These are phyloP conservation scores for Empidonax traillii DNA, from an alignment of 2,113 vertebrate genomes.

Conservation along the genomic window DNA sequence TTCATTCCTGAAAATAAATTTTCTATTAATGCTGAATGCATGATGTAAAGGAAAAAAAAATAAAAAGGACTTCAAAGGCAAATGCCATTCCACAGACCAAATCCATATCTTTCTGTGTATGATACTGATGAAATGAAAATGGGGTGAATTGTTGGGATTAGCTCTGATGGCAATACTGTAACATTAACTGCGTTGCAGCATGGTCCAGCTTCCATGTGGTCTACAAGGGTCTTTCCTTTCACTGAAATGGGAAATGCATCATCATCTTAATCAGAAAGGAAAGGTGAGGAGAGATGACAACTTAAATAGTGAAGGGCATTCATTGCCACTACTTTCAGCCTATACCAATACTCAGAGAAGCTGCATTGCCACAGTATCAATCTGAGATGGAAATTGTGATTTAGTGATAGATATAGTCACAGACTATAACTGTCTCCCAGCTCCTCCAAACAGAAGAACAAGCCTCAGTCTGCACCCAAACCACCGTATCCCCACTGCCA, in stretches of 20 bases:
- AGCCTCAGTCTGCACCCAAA: background rate
- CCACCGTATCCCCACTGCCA: background rate
- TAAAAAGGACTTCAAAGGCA: constrained; percentile 3
- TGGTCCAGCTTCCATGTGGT: background rate
- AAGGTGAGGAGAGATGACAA: background rate
- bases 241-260: background rate
- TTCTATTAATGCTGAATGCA: constrained; percentile 10
- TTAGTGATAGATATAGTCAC: background rate
- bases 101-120: background rate
- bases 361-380: background rate
- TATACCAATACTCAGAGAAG: background rate
- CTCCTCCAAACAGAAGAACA: background rate
- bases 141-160: constrained; percentile 18
- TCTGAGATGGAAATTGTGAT: background rate
- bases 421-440: background rate
- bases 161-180: background rate
- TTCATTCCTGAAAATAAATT: background rate
- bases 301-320: background rate
- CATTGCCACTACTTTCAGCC: background rate
- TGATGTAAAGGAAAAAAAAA: background rate
- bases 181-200: background rate
- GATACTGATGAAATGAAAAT: constrained; percentile 32
- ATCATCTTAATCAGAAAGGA: background rate
- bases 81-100: background rate
- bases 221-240: background rate